Evolutionary conservation across 2,888 invertebrate genomes (phyloP), one percentile per base, ranked within the genome.

Genomic region (Ormia ochracea): DNA sequence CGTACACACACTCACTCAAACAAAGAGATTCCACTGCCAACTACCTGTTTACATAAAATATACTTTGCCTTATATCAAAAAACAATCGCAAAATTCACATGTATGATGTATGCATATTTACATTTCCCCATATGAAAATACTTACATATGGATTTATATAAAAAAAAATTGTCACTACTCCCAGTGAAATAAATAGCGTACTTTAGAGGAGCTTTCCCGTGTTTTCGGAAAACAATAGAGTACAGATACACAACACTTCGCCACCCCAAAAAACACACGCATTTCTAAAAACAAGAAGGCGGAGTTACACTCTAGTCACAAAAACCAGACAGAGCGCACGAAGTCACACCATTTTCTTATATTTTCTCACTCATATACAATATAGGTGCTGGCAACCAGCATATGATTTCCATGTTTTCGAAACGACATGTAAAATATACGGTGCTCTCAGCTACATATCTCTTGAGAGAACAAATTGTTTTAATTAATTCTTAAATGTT

Each of bases 341-440:
- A 31, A 65, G 38, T 54, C 83, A 83, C 82, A 83, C n/a, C n/a
- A n/a, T n/a, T n/a, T n/a, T 84, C 84, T 26, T 17, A 9, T 41
- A 63, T 33, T 59, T 23, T 82, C 82, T 78, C 82, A 56, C 82
- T 70, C 85, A 10, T 76, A 41, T 45, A 26, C 38, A 3, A 31
- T 36, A 7, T 10, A 17, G 59, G 2, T 10, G 14, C 12, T 36
- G 3, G 21, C n/a, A 33, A 56, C 82, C 76, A 72, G 79, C 65
- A 58, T 54, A 84, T 87, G 87, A 87, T 86, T 87, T 86, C 86
- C 84, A 83, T n/a, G 79, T 87, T 82, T 87, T 86, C 87, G 88
- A 87, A n/a, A n/a, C n/a, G n/a, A n/a, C n/a, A n/a, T n/a, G n/a
- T n/a, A n/a, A n/a, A n/a, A n/a, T n/a, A n/a, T n/a, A n/a, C n/a